Evolutionary conservation across 1,140 invertebrate genomes (phyloP).

Genomic region (Parapsyche elsis): DNA sequence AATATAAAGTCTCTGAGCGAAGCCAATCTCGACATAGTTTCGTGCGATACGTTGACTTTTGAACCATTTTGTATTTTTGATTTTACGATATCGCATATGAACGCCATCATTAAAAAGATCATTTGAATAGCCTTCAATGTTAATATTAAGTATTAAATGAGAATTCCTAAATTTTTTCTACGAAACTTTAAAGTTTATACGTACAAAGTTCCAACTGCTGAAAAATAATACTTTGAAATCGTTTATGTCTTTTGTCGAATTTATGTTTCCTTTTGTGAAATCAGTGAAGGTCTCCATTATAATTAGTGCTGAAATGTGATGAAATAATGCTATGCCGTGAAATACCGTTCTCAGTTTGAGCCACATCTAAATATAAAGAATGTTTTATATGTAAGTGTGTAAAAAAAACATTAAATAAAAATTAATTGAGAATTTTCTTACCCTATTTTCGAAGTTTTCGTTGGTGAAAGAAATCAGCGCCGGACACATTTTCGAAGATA

Average conservation of each 20-base stretch:
- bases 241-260: background rate
- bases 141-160: background rate
- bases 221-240: conserved; percentile 48
- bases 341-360: background rate
- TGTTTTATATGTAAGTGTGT: background rate
- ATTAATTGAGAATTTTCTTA: no score
- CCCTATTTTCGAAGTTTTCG: no score
- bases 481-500: no score
- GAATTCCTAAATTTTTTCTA: background rate
- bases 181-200: conserved; percentile 2
- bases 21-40: conserved; percentile 56
- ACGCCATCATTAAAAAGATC: conserved; percentile 62
- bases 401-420: no score
- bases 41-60: conserved; percentile 51
- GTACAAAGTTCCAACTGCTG: conserved; percentile 53
- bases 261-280: background rate
- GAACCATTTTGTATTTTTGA: conserved; percentile 58
- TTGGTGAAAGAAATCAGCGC: no score
- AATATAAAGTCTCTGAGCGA: conserved; percentile 64
- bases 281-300: background rate
- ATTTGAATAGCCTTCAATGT: conserved; percentile 62
- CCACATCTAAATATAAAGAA: background rate
- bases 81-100: conserved; percentile 59
- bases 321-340: background rate
- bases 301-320: background rate